These are phyloP conservation scores for Mamestra brassicae DNA, from an alignment of 2,888 invertebrate genomes.

Conservation along the genomic window DNA sequence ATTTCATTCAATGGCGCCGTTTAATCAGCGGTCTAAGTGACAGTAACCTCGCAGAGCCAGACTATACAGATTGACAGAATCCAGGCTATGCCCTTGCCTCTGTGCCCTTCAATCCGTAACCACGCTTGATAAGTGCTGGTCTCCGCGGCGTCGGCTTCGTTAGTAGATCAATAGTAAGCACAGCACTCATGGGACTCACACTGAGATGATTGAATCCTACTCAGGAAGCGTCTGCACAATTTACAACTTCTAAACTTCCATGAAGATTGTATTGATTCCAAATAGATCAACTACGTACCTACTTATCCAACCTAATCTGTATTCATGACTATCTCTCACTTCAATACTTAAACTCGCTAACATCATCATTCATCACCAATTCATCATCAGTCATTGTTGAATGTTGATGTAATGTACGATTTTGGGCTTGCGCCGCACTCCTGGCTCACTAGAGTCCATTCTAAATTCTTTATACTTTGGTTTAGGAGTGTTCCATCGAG, in stretches of 20 bases:
- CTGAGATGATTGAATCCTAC: no score
- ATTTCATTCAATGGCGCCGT: no score
- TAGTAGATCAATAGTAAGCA: no score
- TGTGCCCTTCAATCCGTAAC: neutral
- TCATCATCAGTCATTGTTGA: neutral
- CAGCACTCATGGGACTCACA: no score
- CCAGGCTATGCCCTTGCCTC: no score
- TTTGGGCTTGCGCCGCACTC: neutral
- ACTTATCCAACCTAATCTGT: neutral
- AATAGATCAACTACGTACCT: neutral
- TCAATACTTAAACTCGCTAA: no score
- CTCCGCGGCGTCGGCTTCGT: neutral
- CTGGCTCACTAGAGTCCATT: neutral
- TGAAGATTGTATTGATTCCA: neutral
- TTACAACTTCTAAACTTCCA: no score
- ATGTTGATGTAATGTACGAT: neutral
- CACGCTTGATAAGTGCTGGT: neutral
- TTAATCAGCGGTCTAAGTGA: no score
- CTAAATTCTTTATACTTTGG: neutral
- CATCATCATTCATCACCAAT: neutral
- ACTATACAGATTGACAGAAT: no score
- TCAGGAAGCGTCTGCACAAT: no score
- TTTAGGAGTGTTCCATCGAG: slow-evolving; percentile 82
- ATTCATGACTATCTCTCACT: neutral
- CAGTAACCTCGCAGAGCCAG: no score